Base-by-base conservation (phyloP, 1,140 invertebrate genomes). In the Lethrus apterus region DNA sequence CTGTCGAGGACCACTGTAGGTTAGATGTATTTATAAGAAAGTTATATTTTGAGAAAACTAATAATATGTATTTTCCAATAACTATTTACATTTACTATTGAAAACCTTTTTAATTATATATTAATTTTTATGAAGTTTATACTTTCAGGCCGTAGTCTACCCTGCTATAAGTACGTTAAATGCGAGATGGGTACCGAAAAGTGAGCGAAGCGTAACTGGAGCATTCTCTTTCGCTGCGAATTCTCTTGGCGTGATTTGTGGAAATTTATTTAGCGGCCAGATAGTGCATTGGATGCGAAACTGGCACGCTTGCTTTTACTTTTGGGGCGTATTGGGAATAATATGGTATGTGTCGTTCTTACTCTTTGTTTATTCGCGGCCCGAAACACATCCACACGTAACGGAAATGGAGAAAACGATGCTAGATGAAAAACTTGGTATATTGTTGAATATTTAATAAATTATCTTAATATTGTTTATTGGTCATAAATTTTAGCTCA, bases 181-280 rank as follows among this genome's bases (percentile, higher is more conserved):
- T 10, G 35, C 46, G n/a, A 40, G 24, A 33, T 47, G 46, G 46
- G 26, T 47, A 11, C 46, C 46, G 5, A 40, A 20, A 18, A n/a
- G 21, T 17, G 35, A 47, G 19, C 15, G 46, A 30, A 8, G 21
- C 3, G 14, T 21, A 10, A 14, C 41, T 10, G 46, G 35, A 14
- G 35, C 15, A 13, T 33, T 47, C 18, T 29, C 40, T 26, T 42
- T 26, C n/a, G 21, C 40, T 10, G 40, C 40, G 13, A 42, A 42
- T 21, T 24, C 40, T 14, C 10, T 42, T 8, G 40, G 40, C 8
- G 10, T 42, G 9, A 29, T 29, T 8, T 26, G 24, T 17, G 40
- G 40, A 18, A 42, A 42, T 21, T 29, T 42, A 4, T 8, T 42
- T 10, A 26, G 21, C 3, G 40, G 40, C 17, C 24, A 23, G 24